These are phyloP conservation scores for Sepiola atlantica DNA, from an alignment of 2,888 invertebrate species.

Conservation along the genomic window DNA sequence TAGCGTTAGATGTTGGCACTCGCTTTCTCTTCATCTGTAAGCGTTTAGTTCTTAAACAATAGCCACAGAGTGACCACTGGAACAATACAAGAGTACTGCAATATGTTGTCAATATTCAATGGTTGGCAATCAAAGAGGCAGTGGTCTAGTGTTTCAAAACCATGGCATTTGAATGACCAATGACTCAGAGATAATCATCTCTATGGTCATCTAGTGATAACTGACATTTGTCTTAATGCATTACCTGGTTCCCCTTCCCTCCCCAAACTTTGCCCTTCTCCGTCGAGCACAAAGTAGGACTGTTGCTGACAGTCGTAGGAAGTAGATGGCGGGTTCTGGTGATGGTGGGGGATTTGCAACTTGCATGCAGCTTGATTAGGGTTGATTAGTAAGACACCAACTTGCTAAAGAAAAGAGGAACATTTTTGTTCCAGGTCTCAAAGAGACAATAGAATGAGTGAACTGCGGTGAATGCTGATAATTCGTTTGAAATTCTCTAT, in stretches of 20 bases:
- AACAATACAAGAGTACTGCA: not conserved
- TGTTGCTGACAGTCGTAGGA: not conserved
- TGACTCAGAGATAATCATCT: conserved; percentile 12
- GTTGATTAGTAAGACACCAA: not conserved
- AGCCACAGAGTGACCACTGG: not conserved
- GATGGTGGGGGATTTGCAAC: not conserved
- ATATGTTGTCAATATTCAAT: not conserved
- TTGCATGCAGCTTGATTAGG: not conserved
- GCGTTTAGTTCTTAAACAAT: not conserved
- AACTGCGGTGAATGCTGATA: not conserved
- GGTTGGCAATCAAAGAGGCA: not conserved
- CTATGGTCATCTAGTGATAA: not conserved
- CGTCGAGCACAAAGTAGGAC: not conserved
- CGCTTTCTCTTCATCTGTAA: not conserved
- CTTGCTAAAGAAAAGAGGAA: not conserved
- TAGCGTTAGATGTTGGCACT: not conserved
- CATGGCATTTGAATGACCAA: not conserved
- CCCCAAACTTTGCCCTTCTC: too few relatives aligned
- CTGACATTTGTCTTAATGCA: conserved; percentile 19
- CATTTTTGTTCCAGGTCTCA: not conserved
- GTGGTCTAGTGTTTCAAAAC: not conserved
- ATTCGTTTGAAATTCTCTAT: not conserved
- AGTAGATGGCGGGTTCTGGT: too few relatives aligned
- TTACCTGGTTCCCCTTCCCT: not conserved
- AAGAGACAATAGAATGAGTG: not conserved